A percentile compares a stretch with the other conserved stretches of the same genome.
phyloP scores from a whole-genome alignment of 2,113 vertebrate species.

The Scortum barcoo region DNA sequence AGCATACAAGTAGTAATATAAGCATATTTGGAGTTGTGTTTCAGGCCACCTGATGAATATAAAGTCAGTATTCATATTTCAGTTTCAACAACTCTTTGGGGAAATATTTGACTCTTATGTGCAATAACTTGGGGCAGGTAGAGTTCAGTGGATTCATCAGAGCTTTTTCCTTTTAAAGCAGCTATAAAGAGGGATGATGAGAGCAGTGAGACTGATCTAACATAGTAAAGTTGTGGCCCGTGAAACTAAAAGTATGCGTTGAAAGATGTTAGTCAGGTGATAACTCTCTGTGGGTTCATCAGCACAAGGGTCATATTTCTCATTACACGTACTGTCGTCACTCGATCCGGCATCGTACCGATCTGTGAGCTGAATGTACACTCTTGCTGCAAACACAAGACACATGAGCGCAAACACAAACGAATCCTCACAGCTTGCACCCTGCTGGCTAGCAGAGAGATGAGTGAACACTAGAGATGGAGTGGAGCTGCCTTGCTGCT shows the following conservation, averaged over 20 bases:
- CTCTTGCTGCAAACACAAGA: neutral
- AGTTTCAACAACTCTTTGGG: no score
- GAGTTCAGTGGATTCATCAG: neutral
- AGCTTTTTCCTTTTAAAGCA: neutral
- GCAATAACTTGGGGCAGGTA: neutral
- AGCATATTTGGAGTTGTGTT: no score
- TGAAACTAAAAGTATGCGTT: neutral
- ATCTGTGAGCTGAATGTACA: neutral
- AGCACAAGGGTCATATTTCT: neutral
- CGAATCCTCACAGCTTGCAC: constrained; percentile 19
- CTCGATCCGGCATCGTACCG: neutral
- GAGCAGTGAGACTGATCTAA: neutral
- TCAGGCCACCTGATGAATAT: no score
- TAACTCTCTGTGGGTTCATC: neutral
- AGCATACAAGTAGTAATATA: no score
- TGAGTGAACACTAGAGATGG: constrained; percentile 22
- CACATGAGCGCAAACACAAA: constrained; percentile 10
- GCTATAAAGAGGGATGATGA: neutral
- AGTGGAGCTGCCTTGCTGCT: constrained; percentile 34
- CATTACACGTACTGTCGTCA: neutral
- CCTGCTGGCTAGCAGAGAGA: constrained; percentile 20
- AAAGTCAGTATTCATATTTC: no score
- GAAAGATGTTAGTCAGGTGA: neutral
- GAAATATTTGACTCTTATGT: no score
- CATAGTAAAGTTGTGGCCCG: neutral